phyloP scores from a whole-genome alignment of 2,888 invertebrate species.

The Colostygia pectinataria region DNA sequence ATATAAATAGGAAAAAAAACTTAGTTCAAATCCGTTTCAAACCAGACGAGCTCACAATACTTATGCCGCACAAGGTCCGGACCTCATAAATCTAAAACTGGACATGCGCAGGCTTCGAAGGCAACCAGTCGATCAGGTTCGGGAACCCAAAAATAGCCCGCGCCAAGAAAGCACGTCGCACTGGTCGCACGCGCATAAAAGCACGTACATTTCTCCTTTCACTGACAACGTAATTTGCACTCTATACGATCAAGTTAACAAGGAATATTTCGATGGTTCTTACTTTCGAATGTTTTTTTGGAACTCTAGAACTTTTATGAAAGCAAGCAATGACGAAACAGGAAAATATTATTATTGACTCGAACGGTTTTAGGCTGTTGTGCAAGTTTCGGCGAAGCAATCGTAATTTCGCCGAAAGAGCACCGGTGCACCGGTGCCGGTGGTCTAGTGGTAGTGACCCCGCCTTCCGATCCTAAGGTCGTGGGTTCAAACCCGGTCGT shows the following conservation, averaged over 20 bases:
- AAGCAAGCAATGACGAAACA: slow-evolving; percentile 7
- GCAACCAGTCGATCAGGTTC: slow-evolving; percentile 55
- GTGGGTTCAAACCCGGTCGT: too few relatives aligned
- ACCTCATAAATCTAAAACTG: slow-evolving; percentile 42
- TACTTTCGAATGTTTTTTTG: too few relatives aligned
- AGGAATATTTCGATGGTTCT: slow-evolving; percentile 35
- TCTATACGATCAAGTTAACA: slow-evolving; percentile 38
- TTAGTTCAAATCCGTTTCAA: too few relatives aligned
- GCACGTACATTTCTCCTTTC: slow-evolving; percentile 73
- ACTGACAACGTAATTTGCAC: slow-evolving; percentile 58
- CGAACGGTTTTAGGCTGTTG: slow-evolving; percentile 7
- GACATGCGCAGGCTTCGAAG: slow-evolving; percentile 36
- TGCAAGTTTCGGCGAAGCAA: slow-evolving; percentile 13
- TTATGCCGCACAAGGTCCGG: background rate
- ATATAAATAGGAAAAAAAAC: too few relatives aligned
- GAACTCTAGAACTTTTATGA: too few relatives aligned
- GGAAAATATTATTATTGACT: slow-evolving; percentile 18
- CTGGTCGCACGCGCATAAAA: slow-evolving; percentile 57
- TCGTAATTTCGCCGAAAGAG: too few relatives aligned
- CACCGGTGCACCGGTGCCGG: too few relatives aligned
- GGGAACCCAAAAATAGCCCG: slow-evolving; percentile 66
- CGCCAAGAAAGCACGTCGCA: slow-evolving; percentile 57
- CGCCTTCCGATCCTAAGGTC: too few relatives aligned
- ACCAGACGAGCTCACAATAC: background rate
- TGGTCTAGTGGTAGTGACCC: too few relatives aligned